Base-by-base conservation (phyloP, 2,888 invertebrate genomes). In the Cantharis flavilabris region DNA sequence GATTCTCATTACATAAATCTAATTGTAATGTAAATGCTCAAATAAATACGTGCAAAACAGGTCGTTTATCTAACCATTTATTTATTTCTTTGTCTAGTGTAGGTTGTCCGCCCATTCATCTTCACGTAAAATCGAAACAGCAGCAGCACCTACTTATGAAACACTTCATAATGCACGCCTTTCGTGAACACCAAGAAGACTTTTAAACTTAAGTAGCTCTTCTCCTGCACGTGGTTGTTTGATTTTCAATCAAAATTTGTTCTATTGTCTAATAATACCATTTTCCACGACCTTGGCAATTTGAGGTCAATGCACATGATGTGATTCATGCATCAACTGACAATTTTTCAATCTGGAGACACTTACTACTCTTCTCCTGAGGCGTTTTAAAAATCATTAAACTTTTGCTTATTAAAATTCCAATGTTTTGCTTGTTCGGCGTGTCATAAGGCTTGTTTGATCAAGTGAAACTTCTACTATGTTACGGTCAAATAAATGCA, bases 121-220 rank as follows among this genome's bases (percentile, higher is more conserved):
- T 67, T 67, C 16, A 23, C 13, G 65, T 23, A n/a, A 23, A 67
- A 67, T 26, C 65, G 23, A 67, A 67, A 67, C 65, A 23, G 65
- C 65, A 67, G 65, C 65, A 67, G 65, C 65, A 65, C 65, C 65
- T 65, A 65, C 65, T 67, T 67, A 67, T 67, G 65, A 67, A 67
- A 67, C 20, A n/a, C 65, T 67, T 23, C 13, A 65, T 11, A 65
- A 23, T 20, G 65, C 65, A 65, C 65, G 65, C 65, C 65, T 23
- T 64, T 67, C 23, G 18, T 23, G 65, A 67, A 23, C 65, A n/a
- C 13, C 23, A 67, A 26, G n/a, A 23, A 26, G 26, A 26, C 9
- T 2, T 23, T 13, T 23, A n/a, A n/a, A n/a, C 13, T 23, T 5
- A 23, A 65, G 65, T 65, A 20, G 65, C 65, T 9, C 23, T n/a